These are phyloP conservation scores for Lysiphlebus fabarum DNA, from an alignment of 1,140 invertebrate genomes.

Conservation along the genomic window DNA sequence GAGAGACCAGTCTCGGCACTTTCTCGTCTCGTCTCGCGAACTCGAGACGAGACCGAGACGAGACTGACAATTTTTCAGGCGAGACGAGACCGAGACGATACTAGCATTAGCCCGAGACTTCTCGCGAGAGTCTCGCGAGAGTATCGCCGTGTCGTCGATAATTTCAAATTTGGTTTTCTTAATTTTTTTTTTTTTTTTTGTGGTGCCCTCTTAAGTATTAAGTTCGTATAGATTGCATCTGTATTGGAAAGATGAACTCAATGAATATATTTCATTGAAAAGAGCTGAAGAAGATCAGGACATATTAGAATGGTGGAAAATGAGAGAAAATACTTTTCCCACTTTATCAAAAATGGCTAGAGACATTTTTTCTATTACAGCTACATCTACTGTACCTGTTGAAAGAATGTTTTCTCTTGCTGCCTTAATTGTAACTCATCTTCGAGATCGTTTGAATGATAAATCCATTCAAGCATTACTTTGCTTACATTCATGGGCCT, in stretches of 20 bases:
- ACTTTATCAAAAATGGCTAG: conserved; percentile 26
- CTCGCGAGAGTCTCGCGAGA: no score
- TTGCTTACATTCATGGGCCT: not conserved
- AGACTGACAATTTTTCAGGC: no score
- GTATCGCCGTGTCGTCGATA: no score
- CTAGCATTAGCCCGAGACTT: no score
- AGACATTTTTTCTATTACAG: conserved; percentile 25
- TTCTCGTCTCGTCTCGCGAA: no score
- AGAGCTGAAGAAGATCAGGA: conserved; percentile 16
- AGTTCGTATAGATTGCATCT: no score
- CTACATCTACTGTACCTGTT: conserved; percentile 23
- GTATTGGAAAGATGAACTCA: conserved; percentile 12
- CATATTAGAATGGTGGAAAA: conserved; percentile 25
- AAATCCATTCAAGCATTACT: not conserved
- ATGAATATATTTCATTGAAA: conserved; percentile 12
- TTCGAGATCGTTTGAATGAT: not conserved
- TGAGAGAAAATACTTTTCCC: conserved; percentile 18
- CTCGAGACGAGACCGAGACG: no score
- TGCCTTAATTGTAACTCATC: conserved; percentile 11
- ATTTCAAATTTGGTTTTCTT: no score
- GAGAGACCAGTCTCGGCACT: no score
- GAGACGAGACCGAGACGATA: no score
- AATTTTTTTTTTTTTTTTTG: no score
- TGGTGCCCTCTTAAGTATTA: no score
- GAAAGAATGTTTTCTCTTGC: conserved; percentile 27